phyloP scores from a whole-genome alignment of 2,888 invertebrate genomes.

The Heteromurus nitidus region DNA sequence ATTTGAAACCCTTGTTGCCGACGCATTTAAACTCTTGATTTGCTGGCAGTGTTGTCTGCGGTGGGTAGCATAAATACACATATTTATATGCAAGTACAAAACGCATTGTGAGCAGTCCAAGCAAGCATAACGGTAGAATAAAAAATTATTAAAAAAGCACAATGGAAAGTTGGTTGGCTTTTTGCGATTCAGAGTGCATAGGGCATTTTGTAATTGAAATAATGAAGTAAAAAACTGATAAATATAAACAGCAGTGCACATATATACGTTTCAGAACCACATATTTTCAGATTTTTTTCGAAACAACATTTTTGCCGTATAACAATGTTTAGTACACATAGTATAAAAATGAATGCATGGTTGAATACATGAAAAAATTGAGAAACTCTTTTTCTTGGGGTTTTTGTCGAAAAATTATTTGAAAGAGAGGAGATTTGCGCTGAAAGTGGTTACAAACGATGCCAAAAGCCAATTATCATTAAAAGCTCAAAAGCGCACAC shows the following conservation, averaged over 20 bases:
- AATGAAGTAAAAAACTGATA: background rate
- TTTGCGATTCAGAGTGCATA: constrained; percentile 4
- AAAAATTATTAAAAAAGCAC: constrained; percentile 15
- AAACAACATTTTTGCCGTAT: background rate
- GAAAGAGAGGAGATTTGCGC: background rate
- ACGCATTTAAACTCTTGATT: too few species aligned
- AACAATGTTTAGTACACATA: background rate
- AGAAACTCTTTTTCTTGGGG: background rate
- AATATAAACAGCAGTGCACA: background rate
- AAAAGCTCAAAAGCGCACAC: constrained; percentile 8
- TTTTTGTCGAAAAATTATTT: background rate
- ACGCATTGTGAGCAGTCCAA: too few species aligned
- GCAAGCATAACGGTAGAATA: constrained; percentile 48
- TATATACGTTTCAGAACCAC: too few species aligned
- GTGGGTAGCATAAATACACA: too few species aligned
- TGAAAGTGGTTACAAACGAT: constrained; percentile 13
- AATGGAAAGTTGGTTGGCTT: constrained; percentile 42
- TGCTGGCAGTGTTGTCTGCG: too few species aligned
- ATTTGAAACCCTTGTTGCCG: too few species aligned
- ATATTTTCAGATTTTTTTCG: too few species aligned
- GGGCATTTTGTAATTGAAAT: constrained; percentile 3
- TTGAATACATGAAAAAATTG: background rate
- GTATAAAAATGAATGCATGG: background rate
- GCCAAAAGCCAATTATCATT: constrained; percentile 46
- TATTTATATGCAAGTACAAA: too few species aligned